These are phyloP conservation scores for Brienomyrus brachyistius DNA, from an alignment of 2,113 vertebrate genomes.

Conservation along the genomic window DNA sequence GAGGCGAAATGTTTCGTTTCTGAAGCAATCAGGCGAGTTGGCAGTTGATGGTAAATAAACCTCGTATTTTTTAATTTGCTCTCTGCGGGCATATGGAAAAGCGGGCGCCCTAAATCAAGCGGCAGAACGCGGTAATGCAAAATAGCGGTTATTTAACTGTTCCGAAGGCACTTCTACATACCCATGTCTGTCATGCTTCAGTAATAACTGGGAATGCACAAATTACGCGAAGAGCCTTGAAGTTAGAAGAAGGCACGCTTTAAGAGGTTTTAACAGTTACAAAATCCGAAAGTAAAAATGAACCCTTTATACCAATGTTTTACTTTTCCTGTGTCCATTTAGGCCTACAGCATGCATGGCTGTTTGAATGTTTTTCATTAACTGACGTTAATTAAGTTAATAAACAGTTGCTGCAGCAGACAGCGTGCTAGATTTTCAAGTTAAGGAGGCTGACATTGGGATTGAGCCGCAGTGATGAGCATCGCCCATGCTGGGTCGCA, in stretches of 20 bases:
- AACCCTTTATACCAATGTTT: neutral
- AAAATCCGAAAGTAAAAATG: neutral
- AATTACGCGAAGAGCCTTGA: neutral
- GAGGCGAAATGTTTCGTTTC: neutral
- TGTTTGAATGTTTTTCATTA: neutral
- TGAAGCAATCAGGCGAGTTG: neutral
- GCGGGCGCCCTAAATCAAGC: neutral
- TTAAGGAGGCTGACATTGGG: neutral
- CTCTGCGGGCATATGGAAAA: neutral
- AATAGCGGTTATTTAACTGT: slow-evolving; percentile 1
- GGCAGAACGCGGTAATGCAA: neutral
- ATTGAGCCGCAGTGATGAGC: neutral
- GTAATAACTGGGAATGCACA: neutral
- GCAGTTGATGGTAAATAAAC: slow-evolving; percentile 6
- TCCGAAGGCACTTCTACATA: neutral
- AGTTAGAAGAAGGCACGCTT: neutral
- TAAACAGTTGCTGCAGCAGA: neutral
- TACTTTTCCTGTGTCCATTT: neutral
- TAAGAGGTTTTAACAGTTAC: neutral
- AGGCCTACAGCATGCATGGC: neutral
- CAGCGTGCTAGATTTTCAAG: neutral
- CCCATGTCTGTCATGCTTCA: neutral
- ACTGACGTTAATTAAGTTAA: neutral
- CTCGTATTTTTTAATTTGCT: neutral
- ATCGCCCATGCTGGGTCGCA: neutral